Conservation (phyloP, 2,113 vertebrate species). For the Gymnorhina tibicen region DNA sequence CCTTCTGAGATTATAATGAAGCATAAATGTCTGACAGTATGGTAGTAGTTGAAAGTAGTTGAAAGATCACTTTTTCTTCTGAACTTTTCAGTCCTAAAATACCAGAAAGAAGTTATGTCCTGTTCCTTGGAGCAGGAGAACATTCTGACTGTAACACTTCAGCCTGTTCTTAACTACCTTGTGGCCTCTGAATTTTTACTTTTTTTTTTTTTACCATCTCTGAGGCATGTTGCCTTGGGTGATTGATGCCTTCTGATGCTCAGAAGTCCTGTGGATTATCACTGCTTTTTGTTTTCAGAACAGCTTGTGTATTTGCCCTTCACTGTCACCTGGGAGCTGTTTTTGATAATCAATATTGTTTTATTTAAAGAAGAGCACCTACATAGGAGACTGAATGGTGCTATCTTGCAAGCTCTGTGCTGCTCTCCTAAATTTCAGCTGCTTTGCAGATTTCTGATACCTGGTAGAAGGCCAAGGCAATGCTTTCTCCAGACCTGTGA, state of each 20-base stretch:
- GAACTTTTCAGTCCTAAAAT: not conserved
- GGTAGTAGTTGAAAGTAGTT: not conserved
- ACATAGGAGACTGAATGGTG: not conserved
- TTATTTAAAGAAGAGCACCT: not conserved
- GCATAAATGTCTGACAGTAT: not conserved
- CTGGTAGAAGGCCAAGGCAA: not conserved
- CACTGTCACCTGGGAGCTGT: not conserved
- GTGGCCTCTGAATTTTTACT: not conserved
- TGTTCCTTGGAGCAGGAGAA: not conserved
- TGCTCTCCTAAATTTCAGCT: not conserved
- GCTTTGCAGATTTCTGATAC: not conserved
- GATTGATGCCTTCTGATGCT: not conserved
- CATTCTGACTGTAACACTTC: not conserved
- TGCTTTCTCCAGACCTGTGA: not conserved
- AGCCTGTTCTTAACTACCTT: not conserved
- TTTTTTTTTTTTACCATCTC: not conserved
- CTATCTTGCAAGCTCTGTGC: not conserved
- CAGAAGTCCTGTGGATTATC: not conserved
- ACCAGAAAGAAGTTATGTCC: not conserved
- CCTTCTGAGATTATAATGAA: not conserved
- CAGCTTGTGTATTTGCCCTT: not conserved
- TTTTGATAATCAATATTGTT: not conserved
- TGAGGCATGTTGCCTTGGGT: not conserved
- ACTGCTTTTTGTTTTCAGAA: not conserved
- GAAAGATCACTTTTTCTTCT: not conserved